Evolutionary conservation across 2,888 invertebrate species (phyloP), one percentile per base, ranked within the genome.

Genomic region (Folsomia candida): DNA sequence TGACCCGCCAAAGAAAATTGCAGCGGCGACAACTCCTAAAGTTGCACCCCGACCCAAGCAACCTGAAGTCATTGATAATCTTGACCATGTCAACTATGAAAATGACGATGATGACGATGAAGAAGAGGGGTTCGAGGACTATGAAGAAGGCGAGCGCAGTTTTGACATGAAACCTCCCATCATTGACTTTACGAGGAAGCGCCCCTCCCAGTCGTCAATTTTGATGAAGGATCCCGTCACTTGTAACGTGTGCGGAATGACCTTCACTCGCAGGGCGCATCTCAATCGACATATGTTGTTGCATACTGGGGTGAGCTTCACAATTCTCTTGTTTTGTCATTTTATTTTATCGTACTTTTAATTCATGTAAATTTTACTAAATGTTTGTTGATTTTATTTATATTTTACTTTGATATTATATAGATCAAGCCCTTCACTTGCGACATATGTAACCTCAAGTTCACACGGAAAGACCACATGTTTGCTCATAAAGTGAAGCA

Each of bases 281-380:
- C 67, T 74, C 11, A 68, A 69, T 9, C 66, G 73, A 2, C 73
- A 73, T 59, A 65, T 66, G 63, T 59, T 63, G 20, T 37, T 74
- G 2, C 74, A 74, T 25, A 71, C 74, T n/a, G 73, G 73, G 0
- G n/a, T n/a, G n/a, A n/a, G n/a, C n/a, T n/a, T n/a, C n/a, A n/a
- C n/a, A n/a, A n/a, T n/a, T 67, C 70, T 9, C 11, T 26, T 27
- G 28, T 68, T 70, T 25, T 61, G 66, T 3, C 70, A 70, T 22
- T 51, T 58, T 6, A 68, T 73, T 29, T 66, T 70, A 51, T 64
- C 6, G 6, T 11, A 22, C 57, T 9, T 59, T 20, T 26, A 25
- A 24, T 4, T 24, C 24, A 59, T n/a, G 57, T 57, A 57, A 6
- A 57, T 57, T 20, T 59, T 59, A 18, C 18, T 20, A 3, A 4